Conservation (phyloP, 2,888 invertebrate genomes). For the Rhagonycha fulva region DNA sequence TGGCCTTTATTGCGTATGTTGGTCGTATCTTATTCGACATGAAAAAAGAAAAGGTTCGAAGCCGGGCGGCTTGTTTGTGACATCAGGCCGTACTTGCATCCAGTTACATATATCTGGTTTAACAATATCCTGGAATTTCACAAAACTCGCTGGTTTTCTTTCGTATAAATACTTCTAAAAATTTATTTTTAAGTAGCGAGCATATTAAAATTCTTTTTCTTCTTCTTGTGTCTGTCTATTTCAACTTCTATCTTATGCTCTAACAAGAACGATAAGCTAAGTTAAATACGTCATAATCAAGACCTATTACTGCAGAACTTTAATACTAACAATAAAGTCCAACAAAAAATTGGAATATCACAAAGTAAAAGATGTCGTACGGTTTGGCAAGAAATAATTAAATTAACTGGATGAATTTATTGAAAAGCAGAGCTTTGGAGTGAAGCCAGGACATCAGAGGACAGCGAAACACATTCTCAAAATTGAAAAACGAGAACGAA, state of each 20-base stretch:
- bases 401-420: not conserved
- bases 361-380: not conserved
- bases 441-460: not conserved
- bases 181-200: not conserved
- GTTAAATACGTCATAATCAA: not conserved
- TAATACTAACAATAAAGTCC: not conserved
- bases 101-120: not conserved
- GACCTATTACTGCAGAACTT: not conserved
- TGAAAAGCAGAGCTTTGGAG: not conserved
- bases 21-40: slow-evolving; percentile 13
- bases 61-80: not conserved
- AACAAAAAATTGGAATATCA: not conserved
- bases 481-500: not conserved
- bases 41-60: not conserved
- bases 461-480: not conserved
- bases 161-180: not conserved
- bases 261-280: not conserved
- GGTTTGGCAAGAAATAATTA: not conserved
- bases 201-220: not conserved
- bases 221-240: not conserved
- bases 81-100: not conserved
- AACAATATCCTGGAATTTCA: not conserved
- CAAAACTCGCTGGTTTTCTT: not conserved
- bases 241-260: not conserved
- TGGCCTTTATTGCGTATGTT: slow-evolving; percentile 5